phyloP scores from a whole-genome alignment of 2,113 vertebrate genomes.

The Chaenogobius annularis region DNA sequence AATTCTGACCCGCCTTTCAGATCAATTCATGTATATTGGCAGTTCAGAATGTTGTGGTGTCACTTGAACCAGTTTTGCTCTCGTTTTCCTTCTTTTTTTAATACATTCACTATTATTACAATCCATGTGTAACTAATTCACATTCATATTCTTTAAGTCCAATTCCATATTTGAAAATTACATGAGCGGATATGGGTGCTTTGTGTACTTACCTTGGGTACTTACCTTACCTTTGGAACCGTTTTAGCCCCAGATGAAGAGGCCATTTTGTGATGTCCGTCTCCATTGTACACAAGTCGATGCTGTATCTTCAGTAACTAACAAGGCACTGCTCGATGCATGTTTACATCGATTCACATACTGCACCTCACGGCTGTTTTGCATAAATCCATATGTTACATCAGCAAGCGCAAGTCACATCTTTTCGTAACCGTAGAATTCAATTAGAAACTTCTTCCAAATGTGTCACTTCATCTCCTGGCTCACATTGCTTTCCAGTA shows the following conservation, averaged over 20 bases:
- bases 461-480: background rate
- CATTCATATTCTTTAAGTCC: no score
- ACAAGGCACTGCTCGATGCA: background rate
- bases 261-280: background rate
- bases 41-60: no score
- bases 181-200: no score
- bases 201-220: no score
- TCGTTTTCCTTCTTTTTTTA: no score
- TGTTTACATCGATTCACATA: background rate
- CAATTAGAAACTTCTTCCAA: background rate
- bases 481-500: background rate
- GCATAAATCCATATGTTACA: constrained; percentile 3
- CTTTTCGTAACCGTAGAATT: background rate
- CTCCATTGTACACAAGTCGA: background rate
- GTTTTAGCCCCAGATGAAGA: background rate
- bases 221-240: background rate
- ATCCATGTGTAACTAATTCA: no score
- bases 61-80: no score
- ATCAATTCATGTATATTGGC: no score
- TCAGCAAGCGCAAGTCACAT: background rate
- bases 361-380: background rate
- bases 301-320: background rate
- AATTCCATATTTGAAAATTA: no score
- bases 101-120: no score
- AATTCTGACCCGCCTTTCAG: no score